Conservation (phyloP, 2,797 vertebrate genomes). For the Remorina albescens region DNA sequence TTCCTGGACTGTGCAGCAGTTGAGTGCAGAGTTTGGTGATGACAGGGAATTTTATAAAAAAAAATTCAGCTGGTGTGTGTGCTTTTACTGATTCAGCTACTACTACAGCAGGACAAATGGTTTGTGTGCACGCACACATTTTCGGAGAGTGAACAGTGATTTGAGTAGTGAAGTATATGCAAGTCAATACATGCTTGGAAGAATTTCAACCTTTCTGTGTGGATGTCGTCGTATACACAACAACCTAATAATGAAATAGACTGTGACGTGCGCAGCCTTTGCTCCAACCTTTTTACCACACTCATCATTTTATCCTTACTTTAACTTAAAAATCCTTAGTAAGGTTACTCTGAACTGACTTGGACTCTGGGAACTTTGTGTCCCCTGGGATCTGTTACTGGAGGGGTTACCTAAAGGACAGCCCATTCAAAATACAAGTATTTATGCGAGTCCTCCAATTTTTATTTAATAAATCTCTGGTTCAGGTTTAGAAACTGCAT, state of each 20-base stretch:
- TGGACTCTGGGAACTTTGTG: constrained; percentile 9
- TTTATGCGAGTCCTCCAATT: constrained; percentile 11
- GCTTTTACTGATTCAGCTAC: constrained; percentile 60
- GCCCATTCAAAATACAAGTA: constrained; percentile 14
- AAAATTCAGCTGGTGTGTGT: constrained; percentile 16
- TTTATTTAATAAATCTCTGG: constrained; percentile 33
- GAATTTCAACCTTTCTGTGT: constrained; percentile 6
- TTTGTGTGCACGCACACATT: constrained; percentile 1
- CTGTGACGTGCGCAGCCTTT: not conserved
- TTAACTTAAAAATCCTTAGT: constrained; percentile 26
- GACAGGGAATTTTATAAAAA: constrained; percentile 31
- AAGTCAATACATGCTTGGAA: constrained; percentile 22
- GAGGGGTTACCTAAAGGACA: not conserved
- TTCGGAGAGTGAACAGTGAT: not conserved
- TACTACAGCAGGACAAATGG: constrained; percentile 6
- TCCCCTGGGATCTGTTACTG: constrained; percentile 3
- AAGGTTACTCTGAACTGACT: constrained; percentile 26
- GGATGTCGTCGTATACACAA: not conserved
- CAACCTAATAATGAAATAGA: constrained; percentile 4
- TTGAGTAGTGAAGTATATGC: constrained; percentile 33
- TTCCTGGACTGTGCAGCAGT: constrained; percentile 16
- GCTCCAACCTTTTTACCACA: constrained; percentile 13
- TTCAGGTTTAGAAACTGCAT: constrained; percentile 13
- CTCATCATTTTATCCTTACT: constrained; percentile 42
- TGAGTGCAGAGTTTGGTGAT: constrained; percentile 40